These are phyloP conservation scores for Echinops telfairi DNA, from an alignment of 2,113 vertebrate species.

Conservation along the genomic window DNA sequence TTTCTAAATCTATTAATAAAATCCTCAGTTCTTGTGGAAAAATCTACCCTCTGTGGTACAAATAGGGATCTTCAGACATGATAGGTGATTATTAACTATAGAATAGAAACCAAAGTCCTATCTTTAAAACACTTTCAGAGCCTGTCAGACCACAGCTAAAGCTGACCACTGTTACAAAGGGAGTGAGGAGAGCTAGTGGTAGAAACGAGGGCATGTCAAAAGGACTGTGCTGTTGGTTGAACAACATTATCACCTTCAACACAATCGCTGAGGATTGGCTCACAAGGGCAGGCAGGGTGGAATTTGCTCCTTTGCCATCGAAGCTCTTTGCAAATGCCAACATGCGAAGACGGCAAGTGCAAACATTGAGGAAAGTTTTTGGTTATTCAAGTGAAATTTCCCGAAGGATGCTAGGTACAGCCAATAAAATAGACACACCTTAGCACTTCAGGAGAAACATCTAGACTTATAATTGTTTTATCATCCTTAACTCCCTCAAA, in stretches of 20 bases:
- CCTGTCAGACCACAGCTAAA: background rate
- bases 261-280: background rate
- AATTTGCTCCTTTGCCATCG: background rate
- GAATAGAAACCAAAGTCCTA: background rate
- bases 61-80: background rate
- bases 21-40: slow-evolving; percentile 17
- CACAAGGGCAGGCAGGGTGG: background rate
- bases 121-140: background rate
- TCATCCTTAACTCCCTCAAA: background rate
- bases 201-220: background rate
- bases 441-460: background rate
- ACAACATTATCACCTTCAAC: background rate
- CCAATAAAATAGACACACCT: slow-evolving; percentile 12
- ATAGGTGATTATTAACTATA: background rate
- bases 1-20: slow-evolving; percentile 43
- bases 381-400: background rate
- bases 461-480: background rate
- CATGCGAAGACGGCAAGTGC: background rate
- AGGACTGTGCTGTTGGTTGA: background rate
- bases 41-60: background rate
- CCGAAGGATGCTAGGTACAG: slow-evolving; percentile 9
- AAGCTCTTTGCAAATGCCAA: background rate
- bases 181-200: background rate
- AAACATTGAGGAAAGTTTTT: background rate
- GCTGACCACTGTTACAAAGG: background rate